Base-by-base conservation (phyloP, 2,888 invertebrate genomes). In the Lithophane leautieri region DNA sequence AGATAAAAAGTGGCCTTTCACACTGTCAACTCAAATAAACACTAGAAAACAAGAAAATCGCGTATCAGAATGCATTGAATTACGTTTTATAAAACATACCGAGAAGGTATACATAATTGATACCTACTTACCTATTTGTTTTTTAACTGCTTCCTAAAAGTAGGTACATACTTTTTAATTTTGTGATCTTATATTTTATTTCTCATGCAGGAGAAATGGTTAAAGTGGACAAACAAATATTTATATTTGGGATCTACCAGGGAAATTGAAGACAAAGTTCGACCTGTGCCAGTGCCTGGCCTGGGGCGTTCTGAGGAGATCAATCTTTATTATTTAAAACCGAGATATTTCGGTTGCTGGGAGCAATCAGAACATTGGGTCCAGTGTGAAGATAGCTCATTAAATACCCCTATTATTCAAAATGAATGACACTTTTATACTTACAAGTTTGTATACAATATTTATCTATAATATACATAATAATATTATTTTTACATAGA, bases 181-280 rank as follows among this genome's bases (percentile, higher is more conserved):
- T 44, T 60, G 8, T 40, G 3, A 14, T 19, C 7, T 7, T 28
- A 47, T 22, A n/a, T 22, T n/a, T 70, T 58, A 22, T 63, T 47
- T 70, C 58, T 54, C 16, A 14, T 44, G 8, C 61, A 86, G 84
- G 60, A 69, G 58, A 76, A 73, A 72, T 44, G 73, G 40, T 54
- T 58, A 19, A 76, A 67, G 81, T 97, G 97, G 97, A 93, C 93
- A 0, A 96, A 97, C 70, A 97, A 97, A 88, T 92, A 97, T 88
- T 88, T 97, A 67, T 97, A 97, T 88, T 91, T 97, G 65, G 97
- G 97, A 22, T 90, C 93, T 63, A 91, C 91, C 73, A 92, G 95
- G 79, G 94, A 95, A 80, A 86, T 85, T 22, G 92, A 93, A 86
- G 94, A 94, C 76, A 83, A 84, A 69, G 77, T 82, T 52, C 90